Conservation (phyloP, 1,140 invertebrate species). For the Belonocnema kinseyi region DNA sequence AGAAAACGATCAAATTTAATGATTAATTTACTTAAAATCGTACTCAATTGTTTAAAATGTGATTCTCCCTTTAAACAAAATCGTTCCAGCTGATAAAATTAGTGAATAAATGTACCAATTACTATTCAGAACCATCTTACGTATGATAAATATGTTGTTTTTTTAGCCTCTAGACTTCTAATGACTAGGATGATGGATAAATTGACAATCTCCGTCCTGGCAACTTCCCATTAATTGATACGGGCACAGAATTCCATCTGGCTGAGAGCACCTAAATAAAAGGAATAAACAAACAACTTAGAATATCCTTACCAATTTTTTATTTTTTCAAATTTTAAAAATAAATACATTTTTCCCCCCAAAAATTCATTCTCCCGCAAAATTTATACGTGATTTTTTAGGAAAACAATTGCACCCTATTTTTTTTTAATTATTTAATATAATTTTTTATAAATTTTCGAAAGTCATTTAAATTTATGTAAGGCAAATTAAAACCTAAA, state of each 20-base stretch:
- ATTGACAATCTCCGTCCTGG: conserved; percentile 70
- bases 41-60: no score
- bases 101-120: conserved; percentile 29
- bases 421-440: no score
- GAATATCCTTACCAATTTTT: conserved; percentile 27
- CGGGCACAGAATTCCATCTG: conserved; percentile 71
- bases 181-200: conserved; percentile 63
- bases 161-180: conserved; percentile 54
- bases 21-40: neutral
- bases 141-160: conserved; percentile 59
- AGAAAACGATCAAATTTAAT: neutral
- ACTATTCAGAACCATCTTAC: conserved; percentile 72
- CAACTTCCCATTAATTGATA: conserved; percentile 73
- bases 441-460: no score
- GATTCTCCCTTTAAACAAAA: neutral
- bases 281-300: conserved; percentile 60
- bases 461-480: no score
- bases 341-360: no score
- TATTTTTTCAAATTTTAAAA: neutral
- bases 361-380: no score
- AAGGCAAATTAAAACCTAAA: no score
- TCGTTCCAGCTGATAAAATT: neutral
- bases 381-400: no score
- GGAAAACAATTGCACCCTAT: no score
- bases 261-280: conserved; percentile 64